A percentile compares a stretch with the other conserved stretches of the same genome.
phyloP scores from a whole-genome alignment of 1,140 invertebrate genomes.

The Ips nitidus region DNA sequence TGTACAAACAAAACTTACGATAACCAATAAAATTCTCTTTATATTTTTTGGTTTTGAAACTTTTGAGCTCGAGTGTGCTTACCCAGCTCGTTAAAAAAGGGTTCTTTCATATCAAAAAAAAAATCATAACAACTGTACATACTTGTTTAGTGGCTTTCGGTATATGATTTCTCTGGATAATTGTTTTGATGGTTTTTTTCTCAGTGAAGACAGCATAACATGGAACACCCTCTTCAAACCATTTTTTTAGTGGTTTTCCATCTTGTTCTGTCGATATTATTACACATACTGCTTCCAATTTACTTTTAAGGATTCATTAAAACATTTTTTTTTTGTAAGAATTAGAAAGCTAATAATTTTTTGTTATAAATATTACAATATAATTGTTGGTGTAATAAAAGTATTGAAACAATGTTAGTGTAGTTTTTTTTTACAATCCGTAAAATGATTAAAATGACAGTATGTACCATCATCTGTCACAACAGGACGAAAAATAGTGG shows the following conservation, averaged over 20 bases:
- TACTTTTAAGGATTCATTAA: conserved; percentile 47
- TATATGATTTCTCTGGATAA: conserved; percentile 34
- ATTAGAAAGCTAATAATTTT: conserved; percentile 48
- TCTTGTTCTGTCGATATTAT: conserved; percentile 23
- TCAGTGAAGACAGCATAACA: no score
- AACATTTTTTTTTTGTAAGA: conserved; percentile 46
- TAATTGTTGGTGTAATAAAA: conserved; percentile 55
- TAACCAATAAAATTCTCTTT: not conserved
- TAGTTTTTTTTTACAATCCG: not conserved
- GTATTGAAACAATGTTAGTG: conserved; percentile 36
- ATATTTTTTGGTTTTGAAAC: conserved; percentile 4
- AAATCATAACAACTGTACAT: conserved; percentile 36
- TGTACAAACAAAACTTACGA: conserved; percentile 14
- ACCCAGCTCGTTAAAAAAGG: not conserved
- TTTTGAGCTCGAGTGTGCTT: no score
- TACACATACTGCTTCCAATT: conserved; percentile 45
- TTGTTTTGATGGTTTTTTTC: no score
- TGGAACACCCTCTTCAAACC: not conserved
- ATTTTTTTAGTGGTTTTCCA: no score
- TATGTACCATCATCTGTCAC: no score
- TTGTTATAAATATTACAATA: conserved; percentile 53
- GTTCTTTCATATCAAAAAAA: not conserved
- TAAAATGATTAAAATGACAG: no score
- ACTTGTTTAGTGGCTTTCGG: conserved; percentile 44
- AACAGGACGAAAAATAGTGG: no score